Evolutionary conservation across 2,113 vertebrate species (phyloP), one percentile per base, ranked within the genome.

Genomic region (Hippopotamus amphibius): DNA sequence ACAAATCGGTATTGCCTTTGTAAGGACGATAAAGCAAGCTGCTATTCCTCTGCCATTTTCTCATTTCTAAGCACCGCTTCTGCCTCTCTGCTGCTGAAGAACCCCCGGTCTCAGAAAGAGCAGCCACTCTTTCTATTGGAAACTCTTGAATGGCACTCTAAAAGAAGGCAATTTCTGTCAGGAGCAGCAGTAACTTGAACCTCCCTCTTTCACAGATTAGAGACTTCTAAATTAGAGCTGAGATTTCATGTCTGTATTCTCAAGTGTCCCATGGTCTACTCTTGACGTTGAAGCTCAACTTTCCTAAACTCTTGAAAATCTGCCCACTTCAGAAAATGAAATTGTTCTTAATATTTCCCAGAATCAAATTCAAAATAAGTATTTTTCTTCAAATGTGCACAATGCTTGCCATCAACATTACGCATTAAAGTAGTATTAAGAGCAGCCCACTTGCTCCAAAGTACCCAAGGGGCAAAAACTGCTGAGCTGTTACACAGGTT

Each of bases 101-200:
- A 82, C 55, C 50, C n/a, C 88, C 76, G 61, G 10, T 82, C 69
- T 83, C 19, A 59, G 55, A 95, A 96, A 96, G 86, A 95, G 37
- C 72, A 95, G 55, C 50, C 28, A 21, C 65, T 95, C 55, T 93
- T 90, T 79, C 82, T 84, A 57, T 30, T 65, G 48, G 68, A 94
- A 95, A 66, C 81, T 89, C 88, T 66, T 79, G 30, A 91, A 88
- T 21, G 24, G 61, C 72, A 57, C 95, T 95, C 88, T 89, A n/a
- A 66, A 91, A 95, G 68, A 81, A 97, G 66, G 89, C 55, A 86
- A 76, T 97, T 96, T 97, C 59, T 77, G 89, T 85, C 68, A 76
- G 85, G n/a, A 55, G 50, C 85, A 74, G 65, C 66, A 65, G 82
- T 87, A 97, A 97, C 68, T 30, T 61, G 86, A 97, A 88, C 82